Conservation (phyloP, 2,113 vertebrate species). For the Lontra canadensis region DNA sequence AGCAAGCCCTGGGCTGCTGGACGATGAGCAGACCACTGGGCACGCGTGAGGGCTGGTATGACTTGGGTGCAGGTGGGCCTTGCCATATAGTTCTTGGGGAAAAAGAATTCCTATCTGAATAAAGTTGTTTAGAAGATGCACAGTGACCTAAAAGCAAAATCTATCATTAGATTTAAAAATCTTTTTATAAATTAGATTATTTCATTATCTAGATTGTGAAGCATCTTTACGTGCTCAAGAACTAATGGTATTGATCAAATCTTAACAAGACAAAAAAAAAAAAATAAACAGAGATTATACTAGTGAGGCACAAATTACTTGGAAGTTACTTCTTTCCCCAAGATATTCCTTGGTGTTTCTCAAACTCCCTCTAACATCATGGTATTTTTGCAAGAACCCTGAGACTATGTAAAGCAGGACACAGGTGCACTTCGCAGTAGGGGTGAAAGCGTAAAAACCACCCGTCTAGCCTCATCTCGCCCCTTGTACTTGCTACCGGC, state of each 20-base stretch:
- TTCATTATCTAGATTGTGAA: slow-evolving; percentile 26
- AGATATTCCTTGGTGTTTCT: background rate
- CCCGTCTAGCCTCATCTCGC: background rate
- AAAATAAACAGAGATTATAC: background rate
- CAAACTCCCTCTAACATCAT: background rate
- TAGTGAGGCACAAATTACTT: background rate
- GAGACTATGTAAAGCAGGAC: background rate
- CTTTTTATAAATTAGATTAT: background rate
- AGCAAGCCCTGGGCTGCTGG: background rate
- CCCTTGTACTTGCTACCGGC: background rate
- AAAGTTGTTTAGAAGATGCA: background rate
- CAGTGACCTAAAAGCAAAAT: background rate
- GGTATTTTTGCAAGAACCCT: background rate
- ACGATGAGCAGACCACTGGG: no score
- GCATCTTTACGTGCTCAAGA: background rate
- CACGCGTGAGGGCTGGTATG: background rate
- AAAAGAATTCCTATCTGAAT: background rate
- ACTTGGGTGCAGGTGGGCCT: background rate
- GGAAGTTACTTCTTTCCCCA: background rate
- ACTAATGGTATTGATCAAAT: background rate
- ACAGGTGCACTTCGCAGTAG: background rate
- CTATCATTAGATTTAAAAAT: background rate
- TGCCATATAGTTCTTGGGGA: background rate
- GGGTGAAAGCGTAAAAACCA: background rate
- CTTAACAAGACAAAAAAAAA: background rate